Conservation (phyloP, 1,140 invertebrate species). For the Gonatopus flavifemur region DNA sequence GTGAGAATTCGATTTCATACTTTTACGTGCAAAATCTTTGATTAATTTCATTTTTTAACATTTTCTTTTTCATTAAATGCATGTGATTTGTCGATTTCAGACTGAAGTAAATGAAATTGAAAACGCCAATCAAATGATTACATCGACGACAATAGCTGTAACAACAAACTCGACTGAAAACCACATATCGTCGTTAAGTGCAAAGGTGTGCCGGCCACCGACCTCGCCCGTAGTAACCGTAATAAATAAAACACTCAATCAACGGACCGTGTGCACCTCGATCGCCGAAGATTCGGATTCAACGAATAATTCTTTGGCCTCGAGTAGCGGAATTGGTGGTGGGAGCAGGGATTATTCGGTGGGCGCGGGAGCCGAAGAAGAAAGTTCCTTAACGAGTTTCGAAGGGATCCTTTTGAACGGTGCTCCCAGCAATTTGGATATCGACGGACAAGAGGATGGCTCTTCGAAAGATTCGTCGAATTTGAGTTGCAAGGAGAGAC, state of each 20-base stretch:
- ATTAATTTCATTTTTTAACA: constrained; percentile 1
- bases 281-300: constrained; percentile 63
- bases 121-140: constrained; percentile 33
- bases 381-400: constrained; percentile 66
- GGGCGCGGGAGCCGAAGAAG: constrained; percentile 59
- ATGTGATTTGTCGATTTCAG: constrained; percentile 31
- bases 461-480: constrained; percentile 61
- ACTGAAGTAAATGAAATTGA: constrained; percentile 52
- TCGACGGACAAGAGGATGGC: constrained; percentile 60
- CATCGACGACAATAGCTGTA: constrained; percentile 27
- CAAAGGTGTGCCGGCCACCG: constrained; percentile 50
- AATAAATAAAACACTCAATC: constrained; percentile 36
- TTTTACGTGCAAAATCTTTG: no score
- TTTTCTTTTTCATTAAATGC: constrained; percentile 5
- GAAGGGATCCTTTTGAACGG: constrained; percentile 66
- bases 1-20: constrained; percentile 24
- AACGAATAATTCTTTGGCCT: constrained; percentile 62
- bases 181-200: constrained; percentile 43
- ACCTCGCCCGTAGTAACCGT: constrained; percentile 56
- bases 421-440: constrained; percentile 59
- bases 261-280: constrained; percentile 45
- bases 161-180: constrained; percentile 43
- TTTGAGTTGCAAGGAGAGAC: constrained; percentile 49
- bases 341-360: constrained; percentile 53
- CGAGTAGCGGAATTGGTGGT: constrained; percentile 60